These are phyloP conservation scores for Phyllostomus discolor DNA, from an alignment of 2,113 vertebrate genomes.

Conservation along the genomic window DNA sequence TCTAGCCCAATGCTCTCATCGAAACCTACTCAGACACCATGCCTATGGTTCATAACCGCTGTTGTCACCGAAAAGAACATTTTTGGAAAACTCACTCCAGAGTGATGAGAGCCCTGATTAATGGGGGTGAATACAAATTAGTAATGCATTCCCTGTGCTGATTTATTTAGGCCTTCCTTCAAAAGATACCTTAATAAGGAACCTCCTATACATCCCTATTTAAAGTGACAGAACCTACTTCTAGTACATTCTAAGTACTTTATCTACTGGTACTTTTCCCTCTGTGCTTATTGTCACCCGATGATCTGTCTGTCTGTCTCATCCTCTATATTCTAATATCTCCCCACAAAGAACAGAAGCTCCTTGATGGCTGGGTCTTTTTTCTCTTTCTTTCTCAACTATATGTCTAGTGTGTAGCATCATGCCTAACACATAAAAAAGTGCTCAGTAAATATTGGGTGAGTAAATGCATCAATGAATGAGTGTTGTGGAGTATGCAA, in stretches of 20 bases:
- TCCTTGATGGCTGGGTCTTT: background rate
- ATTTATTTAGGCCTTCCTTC: background rate
- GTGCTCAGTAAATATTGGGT: background rate
- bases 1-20: background rate
- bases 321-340: background rate
- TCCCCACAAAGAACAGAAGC: background rate
- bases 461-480: background rate
- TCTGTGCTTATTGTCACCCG: background rate
- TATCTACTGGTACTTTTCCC: background rate
- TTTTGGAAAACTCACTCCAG: background rate
- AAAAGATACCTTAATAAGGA: background rate
- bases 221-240: background rate
- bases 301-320: background rate
- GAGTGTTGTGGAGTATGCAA: background rate
- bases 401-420: background rate
- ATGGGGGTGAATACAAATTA: background rate
- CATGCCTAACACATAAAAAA: background rate
- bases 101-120: background rate
- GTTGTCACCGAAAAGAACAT: background rate
- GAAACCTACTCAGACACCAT: background rate
- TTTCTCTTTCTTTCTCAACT: background rate
- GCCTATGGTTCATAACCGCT: background rate
- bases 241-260: background rate
- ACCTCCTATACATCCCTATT: background rate
- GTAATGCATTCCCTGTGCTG: background rate